phyloP scores from a whole-genome alignment of 1,140 invertebrate species.

The Apocrypta bakeri region DNA sequence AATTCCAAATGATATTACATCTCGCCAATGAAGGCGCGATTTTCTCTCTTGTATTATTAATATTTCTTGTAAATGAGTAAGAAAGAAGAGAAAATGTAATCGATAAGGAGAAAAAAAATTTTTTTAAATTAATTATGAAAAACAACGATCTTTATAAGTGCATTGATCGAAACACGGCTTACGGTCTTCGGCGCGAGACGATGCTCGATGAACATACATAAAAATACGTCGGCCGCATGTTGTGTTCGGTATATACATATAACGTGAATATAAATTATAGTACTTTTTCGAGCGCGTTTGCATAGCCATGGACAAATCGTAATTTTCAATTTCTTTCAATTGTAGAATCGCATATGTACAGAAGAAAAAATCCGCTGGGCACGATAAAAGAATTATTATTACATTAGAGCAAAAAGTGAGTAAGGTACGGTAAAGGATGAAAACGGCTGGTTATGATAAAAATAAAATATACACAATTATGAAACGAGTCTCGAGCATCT shows the following conservation, averaged over 20 bases:
- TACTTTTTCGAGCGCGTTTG: slow-evolving; percentile 28
- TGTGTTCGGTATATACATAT: not conserved
- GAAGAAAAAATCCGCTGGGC: not conserved
- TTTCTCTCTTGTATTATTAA: slow-evolving; percentile 23
- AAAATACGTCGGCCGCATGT: not conserved
- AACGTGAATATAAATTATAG: not conserved
- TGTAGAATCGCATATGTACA: not conserved
- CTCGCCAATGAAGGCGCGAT: slow-evolving; percentile 8
- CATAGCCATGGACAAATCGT: not conserved
- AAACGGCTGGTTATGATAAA: not conserved
- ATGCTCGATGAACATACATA: slow-evolving; percentile 17
- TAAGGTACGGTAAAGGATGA: not conserved
- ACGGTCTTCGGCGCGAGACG: slow-evolving; percentile 16
- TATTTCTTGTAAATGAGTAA: slow-evolving; percentile 11
- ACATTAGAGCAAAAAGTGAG: not conserved
- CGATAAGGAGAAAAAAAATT: slow-evolving; percentile 9
- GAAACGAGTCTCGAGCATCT: slow-evolving; percentile 6
- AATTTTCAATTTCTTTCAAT: not conserved
- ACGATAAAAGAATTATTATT: not conserved
- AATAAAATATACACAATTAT: not conserved
- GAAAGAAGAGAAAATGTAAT: not conserved
- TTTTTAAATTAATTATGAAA: not conserved
- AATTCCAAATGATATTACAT: not conserved
- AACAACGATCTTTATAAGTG: slow-evolving; percentile 51
- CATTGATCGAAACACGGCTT: slow-evolving; percentile 45